These are phyloP conservation scores for Argopecten irradians DNA, from an alignment of 1,140 invertebrate species.

Conservation along the genomic window DNA sequence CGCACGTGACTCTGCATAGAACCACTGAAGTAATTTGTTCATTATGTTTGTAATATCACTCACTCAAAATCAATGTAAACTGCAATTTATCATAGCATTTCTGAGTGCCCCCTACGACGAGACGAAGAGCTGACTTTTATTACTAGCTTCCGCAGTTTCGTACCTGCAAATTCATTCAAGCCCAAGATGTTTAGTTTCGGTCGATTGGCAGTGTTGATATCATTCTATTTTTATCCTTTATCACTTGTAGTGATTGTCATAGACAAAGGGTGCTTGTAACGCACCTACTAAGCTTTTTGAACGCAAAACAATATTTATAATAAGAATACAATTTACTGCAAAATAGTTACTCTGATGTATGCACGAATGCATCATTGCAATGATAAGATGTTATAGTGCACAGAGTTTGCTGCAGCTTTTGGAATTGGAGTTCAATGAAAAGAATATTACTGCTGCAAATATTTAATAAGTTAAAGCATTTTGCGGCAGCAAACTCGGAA, in stretches of 20 bases:
- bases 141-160: neutral
- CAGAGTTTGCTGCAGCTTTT: no score
- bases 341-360: no score
- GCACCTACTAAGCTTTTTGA: no score
- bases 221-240: neutral
- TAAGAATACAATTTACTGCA: no score
- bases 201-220: neutral
- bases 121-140: constrained; percentile 1
- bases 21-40: neutral
- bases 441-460: no score
- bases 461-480: no score
- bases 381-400: no score
- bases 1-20: neutral
- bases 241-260: neutral
- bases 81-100: neutral
- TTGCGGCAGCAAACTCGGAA: no score
- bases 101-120: neutral
- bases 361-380: no score
- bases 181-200: neutral
- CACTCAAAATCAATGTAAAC: neutral
- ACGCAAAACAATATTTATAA: no score
- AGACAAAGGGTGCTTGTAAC: neutral
- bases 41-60: constrained; percentile 4
- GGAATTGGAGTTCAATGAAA: no score
- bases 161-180: neutral